Evolutionary conservation across 2,888 invertebrate species (phyloP).

Genomic region (Chalcosyrphus nemorum): DNA sequence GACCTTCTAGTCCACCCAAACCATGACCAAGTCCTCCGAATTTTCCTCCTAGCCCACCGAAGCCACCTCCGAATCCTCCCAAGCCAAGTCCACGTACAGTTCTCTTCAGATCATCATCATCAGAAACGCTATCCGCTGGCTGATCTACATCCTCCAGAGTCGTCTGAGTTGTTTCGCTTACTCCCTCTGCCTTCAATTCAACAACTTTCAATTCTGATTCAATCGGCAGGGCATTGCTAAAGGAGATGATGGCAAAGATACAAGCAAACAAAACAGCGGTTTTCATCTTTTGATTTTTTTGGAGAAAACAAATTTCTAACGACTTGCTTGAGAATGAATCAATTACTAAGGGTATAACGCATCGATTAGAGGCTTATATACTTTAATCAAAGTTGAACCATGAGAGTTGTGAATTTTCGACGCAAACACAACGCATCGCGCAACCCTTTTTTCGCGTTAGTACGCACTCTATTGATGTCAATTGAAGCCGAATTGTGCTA

Average conservation of each 20-base stretch:
- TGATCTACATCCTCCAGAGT: constrained; percentile 75
- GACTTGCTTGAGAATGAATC: neutral
- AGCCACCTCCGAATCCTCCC: constrained; percentile 48
- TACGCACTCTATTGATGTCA: constrained; percentile 4
- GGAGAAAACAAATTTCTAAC: too few relatives aligned
- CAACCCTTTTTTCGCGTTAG: constrained; percentile 8
- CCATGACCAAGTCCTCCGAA: constrained; percentile 54
- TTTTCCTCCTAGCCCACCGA: neutral
- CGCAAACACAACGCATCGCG: constrained; percentile 11
- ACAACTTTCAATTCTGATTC: neutral
- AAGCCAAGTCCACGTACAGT: constrained; percentile 74
- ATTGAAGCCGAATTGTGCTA: constrained; percentile 8
- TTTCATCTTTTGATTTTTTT: neutral
- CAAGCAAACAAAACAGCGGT: constrained; percentile 43
- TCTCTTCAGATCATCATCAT: constrained; percentile 68
- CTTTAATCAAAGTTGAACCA: neutral
- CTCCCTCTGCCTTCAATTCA: neutral
- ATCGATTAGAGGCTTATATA: constrained; percentile 8
- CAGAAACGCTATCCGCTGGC: constrained; percentile 5
- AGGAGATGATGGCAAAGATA: constrained; percentile 69
- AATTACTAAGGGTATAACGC: constrained; percentile 14
- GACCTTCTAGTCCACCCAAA: constrained; percentile 62
- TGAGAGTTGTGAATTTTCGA: constrained; percentile 4
- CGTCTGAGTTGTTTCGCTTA: constrained; percentile 68
- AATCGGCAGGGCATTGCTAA: constrained; percentile 5